phyloP scores from a whole-genome alignment of 2,113 vertebrate species.

The Felis chaus region DNA sequence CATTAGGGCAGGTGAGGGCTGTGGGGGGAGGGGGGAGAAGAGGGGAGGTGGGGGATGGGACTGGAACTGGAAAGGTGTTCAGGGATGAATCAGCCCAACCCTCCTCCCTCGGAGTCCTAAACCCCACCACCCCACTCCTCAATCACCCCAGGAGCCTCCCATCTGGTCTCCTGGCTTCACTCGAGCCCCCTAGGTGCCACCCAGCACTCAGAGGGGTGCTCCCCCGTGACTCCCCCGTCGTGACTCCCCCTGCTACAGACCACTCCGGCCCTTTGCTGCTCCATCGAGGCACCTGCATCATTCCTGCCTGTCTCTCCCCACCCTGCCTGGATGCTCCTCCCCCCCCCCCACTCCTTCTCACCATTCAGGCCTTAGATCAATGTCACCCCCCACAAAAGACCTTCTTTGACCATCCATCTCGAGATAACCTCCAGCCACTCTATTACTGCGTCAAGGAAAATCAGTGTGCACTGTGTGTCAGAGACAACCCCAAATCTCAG shows the following conservation, averaged over 20 bases:
- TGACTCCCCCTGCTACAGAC: neutral
- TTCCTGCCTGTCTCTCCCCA: neutral
- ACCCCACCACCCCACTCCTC: neutral
- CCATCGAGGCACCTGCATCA: neutral
- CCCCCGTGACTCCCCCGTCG: neutral
- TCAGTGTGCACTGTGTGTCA: neutral
- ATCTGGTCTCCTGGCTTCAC: neutral
- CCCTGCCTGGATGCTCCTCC: neutral
- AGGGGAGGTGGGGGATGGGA: no score
- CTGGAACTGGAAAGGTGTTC: neutral
- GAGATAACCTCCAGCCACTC: neutral
- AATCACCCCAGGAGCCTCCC: neutral
- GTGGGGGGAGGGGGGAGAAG: neutral
- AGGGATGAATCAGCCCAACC: neutral
- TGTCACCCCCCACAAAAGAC: neutral
- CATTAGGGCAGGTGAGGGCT: neutral
- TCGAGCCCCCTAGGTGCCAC: neutral
- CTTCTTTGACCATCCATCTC: neutral
- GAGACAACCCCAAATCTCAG: neutral
- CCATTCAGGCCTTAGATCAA: neutral
- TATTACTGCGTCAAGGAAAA: neutral
- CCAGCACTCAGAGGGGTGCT: neutral
- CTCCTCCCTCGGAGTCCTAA: neutral
- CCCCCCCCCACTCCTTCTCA: neutral
- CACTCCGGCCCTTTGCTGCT: neutral